A percentile compares a stretch with the other conserved stretches of the same genome.
These are phyloP conservation scores for Diprion similis DNA, from an alignment of 1,140 invertebrate species.

Conservation along the genomic window DNA sequence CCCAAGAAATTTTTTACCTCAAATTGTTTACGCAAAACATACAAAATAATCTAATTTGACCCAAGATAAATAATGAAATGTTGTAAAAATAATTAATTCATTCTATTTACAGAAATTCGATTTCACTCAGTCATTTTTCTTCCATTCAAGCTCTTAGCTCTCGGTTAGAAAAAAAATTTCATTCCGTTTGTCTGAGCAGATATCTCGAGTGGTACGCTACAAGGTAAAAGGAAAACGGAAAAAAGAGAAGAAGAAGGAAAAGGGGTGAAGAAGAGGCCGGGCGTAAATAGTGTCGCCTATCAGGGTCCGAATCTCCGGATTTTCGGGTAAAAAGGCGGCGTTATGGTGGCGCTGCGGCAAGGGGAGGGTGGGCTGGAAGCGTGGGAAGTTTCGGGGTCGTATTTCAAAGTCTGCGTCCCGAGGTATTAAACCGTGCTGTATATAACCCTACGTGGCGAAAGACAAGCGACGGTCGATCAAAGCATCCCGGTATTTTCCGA, in stretches of 20 bases:
- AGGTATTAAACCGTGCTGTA: constrained; percentile 15
- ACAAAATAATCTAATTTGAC: no score
- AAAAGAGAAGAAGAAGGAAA: not conserved
- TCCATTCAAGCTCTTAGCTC: no score
- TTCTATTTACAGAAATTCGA: no score
- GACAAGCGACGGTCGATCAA: constrained; percentile 16
- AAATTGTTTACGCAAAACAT: no score
- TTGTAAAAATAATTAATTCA: no score
- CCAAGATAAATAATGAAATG: no score
- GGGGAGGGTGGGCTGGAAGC: constrained; percentile 24
- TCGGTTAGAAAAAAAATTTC: no score
- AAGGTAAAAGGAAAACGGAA: constrained; percentile 1
- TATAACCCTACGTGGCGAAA: not conserved
- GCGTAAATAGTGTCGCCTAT: constrained; percentile 11
- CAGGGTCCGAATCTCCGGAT: no score
- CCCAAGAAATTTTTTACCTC: no score
- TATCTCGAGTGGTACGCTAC: not conserved
- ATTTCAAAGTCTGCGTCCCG: constrained; percentile 1
- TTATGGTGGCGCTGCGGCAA: not conserved
- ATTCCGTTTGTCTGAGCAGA: not conserved
- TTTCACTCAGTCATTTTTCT: no score
- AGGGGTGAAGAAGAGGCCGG: not conserved
- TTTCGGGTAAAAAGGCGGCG: not conserved
- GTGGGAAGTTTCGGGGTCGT: constrained; percentile 16
- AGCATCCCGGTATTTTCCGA: not conserved